These are phyloP conservation scores for Siniperca knerii DNA, from an alignment of 2,113 vertebrate species.

Conservation along the genomic window DNA sequence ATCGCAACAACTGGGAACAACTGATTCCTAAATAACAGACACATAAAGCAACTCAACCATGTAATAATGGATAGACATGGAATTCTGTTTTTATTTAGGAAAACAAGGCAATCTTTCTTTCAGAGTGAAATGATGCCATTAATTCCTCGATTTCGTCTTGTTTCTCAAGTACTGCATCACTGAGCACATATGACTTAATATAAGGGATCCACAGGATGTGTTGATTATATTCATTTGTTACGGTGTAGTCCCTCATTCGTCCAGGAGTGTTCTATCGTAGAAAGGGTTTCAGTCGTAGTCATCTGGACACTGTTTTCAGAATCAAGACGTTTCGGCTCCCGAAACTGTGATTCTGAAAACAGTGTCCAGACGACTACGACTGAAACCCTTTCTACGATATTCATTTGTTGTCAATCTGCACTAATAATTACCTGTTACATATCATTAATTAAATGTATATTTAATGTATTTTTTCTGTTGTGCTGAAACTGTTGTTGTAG, in stretches of 20 bases:
- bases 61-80: background rate
- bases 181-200: background rate
- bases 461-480: background rate
- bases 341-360: no score
- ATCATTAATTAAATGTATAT: no score
- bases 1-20: background rate
- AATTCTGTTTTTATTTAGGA: background rate
- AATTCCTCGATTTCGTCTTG: background rate
- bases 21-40: background rate
- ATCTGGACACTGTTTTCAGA: no score
- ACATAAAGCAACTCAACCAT: background rate
- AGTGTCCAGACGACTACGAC: no score
- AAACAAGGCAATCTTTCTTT: background rate
- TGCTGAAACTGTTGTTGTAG: background rate
- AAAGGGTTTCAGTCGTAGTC: no score
- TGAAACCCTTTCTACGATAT: background rate
- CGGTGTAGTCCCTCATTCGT: no score
- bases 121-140: background rate
- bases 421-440: no score
- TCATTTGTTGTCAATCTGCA: background rate
- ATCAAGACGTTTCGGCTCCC: no score
- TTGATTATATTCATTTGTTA: background rate
- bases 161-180: background rate
- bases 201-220: background rate
- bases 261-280: no score